These are phyloP conservation scores for Andrena dorsata DNA, from an alignment of 2,888 invertebrate genomes.

Conservation along the genomic window DNA sequence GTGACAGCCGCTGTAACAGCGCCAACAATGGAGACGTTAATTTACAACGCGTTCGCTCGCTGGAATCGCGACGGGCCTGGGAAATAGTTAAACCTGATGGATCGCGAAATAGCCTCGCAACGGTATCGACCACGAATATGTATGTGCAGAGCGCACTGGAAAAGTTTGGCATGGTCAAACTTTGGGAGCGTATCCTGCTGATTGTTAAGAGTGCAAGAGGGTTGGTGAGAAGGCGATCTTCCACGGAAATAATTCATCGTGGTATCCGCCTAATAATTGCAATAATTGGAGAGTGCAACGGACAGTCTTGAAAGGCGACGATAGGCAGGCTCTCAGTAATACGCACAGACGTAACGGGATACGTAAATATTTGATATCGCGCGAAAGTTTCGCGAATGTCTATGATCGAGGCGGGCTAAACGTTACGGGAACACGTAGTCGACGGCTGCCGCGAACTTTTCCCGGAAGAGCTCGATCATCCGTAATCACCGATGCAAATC, in stretches of 20 bases:
- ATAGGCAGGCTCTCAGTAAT: slow-evolving; percentile 6
- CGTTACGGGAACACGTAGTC: slow-evolving; percentile 33
- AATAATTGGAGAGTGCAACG: not conserved
- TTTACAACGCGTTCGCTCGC: slow-evolving; percentile 52
- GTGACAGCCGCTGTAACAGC: slow-evolving; percentile 41
- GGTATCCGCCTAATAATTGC: too few relatives aligned
- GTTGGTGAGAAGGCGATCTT: too few relatives aligned
- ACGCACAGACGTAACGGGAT: slow-evolving; percentile 28
- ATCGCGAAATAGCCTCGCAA: slow-evolving; percentile 41
- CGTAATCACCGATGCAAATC: slow-evolving; percentile 76
- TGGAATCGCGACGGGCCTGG: slow-evolving; percentile 24
- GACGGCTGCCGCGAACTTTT: slow-evolving; percentile 51
- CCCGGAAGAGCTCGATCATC: slow-evolving; percentile 75
- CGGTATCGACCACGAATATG: slow-evolving; percentile 2
- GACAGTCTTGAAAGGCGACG: not conserved
- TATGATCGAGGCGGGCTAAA: slow-evolving; percentile 32
- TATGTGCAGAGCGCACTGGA: not conserved
- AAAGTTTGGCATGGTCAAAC: slow-evolving; percentile 9
- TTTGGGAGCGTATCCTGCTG: not conserved
- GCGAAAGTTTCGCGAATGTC: slow-evolving; percentile 47
- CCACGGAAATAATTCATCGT: too few relatives aligned
- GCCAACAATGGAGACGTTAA: slow-evolving; percentile 54
- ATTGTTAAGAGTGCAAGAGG: too few relatives aligned
- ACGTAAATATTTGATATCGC: slow-evolving; percentile 47
- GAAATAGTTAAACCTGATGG: slow-evolving; percentile 46